These are phyloP conservation scores for Apodemia zela DNA, from an alignment of 2,888 invertebrate species.

Conservation along the genomic window DNA sequence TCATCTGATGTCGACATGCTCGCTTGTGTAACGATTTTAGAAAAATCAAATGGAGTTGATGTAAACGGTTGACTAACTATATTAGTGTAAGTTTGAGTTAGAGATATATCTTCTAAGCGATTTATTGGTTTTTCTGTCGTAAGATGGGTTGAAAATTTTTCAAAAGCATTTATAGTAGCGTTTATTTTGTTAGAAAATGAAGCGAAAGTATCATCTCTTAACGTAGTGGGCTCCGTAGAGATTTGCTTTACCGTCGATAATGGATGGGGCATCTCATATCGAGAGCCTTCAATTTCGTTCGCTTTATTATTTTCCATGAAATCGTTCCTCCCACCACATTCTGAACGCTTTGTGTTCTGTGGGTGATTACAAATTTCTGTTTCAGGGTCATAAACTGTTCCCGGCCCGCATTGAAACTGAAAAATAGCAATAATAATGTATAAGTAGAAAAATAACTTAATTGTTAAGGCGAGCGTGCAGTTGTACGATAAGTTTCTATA, in stretches of 20 bases:
- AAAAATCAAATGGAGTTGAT: not conserved
- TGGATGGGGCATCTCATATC: constrained; percentile 54
- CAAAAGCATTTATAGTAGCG: not conserved
- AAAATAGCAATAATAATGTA: constrained; percentile 34
- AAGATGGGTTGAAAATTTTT: not conserved
- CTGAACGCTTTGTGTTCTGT: constrained; percentile 82
- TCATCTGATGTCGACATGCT: not conserved
- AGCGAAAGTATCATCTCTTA: constrained; percentile 6
- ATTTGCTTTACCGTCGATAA: constrained; percentile 45
- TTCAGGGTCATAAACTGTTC: constrained; percentile 86
- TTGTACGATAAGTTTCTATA: too few relatives aligned
- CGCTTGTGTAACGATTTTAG: not conserved
- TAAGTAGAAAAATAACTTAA: too few relatives aligned
- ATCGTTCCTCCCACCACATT: constrained; percentile 76
- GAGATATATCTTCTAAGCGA: not conserved
- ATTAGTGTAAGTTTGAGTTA: not conserved
- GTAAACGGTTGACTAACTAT: not conserved
- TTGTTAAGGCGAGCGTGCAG: too few relatives aligned
- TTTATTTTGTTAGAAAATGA: not conserved
- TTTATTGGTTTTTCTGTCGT: not conserved
- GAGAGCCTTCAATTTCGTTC: constrained; percentile 65
- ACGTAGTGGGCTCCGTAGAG: constrained; percentile 30
- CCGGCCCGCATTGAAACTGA: constrained; percentile 86
- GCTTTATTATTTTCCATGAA: constrained; percentile 41
- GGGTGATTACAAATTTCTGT: constrained; percentile 86